Evolutionary conservation across 1,140 invertebrate genomes (phyloP), one percentile per base, ranked within the genome.

Genomic region (Monochamus saltuarius): DNA sequence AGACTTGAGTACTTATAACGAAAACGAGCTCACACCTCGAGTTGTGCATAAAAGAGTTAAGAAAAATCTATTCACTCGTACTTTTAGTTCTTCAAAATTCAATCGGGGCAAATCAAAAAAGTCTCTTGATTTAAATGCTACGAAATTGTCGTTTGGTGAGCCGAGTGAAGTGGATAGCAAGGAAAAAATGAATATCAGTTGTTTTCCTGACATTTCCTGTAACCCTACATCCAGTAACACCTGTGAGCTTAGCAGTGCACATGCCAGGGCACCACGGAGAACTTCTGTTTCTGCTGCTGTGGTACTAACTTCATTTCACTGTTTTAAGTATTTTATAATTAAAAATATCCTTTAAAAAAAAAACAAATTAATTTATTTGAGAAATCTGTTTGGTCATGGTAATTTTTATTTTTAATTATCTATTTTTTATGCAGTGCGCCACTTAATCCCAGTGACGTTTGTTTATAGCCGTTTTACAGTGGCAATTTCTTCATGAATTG

Each of bases 251-350:
- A 64, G 49, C 57, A 66, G 66, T 62, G 68, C 59, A 55, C 34
- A 43, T 36, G 52, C 58, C 46, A 61, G 40, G 62, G 67, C 65
- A 54, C 62, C 68, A 58, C 63, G 67, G 61, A 65, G 55, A 55
- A 63, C 56, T 35, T 67, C 67, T 67, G 49, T 67, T 66, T 67
- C 68, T 70, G 61, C 71, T 69, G 53, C 67, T 67, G 66, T 67
- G 74, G 74, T 76, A 76, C 74, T 76, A 76, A 76, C 74, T 75
- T 72, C 66, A 70, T 71, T 66, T 70, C 62, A 68, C 40, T 56
- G 17, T 65, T 9, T 39, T 36, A 34, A 16, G 13, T 54, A n/a
- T 54, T 54, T 35, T 40, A 14, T 17, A 22, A 19, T 19, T 39
- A 19, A 54, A 42, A 42, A 19, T 54, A 22, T 54, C 51, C 49